Percentiles rank a stretch among this genome's conserved stretches.
Conservation (phyloP, 64 coral and sea anemone species). For the Stichodactyla helianthus region DNA sequence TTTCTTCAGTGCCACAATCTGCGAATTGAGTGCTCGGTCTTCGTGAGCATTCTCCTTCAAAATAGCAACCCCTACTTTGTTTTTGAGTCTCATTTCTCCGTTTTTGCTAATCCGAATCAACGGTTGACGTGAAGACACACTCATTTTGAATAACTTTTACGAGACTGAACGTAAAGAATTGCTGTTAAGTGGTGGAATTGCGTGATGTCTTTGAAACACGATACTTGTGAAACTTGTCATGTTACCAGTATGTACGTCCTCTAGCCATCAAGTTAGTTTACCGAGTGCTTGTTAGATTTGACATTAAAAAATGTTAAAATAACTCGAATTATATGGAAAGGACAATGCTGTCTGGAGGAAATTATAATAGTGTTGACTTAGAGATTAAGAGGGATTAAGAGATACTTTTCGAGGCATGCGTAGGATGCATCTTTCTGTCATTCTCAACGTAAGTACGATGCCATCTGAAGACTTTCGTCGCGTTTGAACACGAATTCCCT, state of each 20-base stretch:
- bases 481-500: too few relatives aligned
- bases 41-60: slow-evolving; percentile 85
- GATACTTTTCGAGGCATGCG: background rate
- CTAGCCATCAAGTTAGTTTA: background rate
- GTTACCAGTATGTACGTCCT: slow-evolving; percentile 2
- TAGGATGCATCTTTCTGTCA: background rate
- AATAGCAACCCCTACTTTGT: slow-evolving; percentile 78
- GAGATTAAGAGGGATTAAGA: background rate
- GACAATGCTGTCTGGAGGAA: background rate
- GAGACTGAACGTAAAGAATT: background rate
- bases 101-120: slow-evolving; percentile 85
- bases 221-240: background rate
- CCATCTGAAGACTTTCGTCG: too few relatives aligned
- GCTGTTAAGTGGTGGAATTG: background rate
- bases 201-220: background rate
- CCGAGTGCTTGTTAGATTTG: background rate
- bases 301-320: background rate
- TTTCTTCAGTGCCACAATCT: slow-evolving; percentile 44
- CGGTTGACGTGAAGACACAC: slow-evolving; percentile 63
- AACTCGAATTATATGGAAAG: too few relatives aligned
- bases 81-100: slow-evolving; percentile 81
- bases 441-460: background rate
- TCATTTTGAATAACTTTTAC: slow-evolving; percentile 39
- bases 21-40: slow-evolving; percentile 66
- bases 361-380: background rate